Percentiles rank a stretch among this genome's conserved stretches.
Evolutionary conservation across 2,888 invertebrate species (phyloP).

Genomic region (Mythimna ferrago): DNA sequence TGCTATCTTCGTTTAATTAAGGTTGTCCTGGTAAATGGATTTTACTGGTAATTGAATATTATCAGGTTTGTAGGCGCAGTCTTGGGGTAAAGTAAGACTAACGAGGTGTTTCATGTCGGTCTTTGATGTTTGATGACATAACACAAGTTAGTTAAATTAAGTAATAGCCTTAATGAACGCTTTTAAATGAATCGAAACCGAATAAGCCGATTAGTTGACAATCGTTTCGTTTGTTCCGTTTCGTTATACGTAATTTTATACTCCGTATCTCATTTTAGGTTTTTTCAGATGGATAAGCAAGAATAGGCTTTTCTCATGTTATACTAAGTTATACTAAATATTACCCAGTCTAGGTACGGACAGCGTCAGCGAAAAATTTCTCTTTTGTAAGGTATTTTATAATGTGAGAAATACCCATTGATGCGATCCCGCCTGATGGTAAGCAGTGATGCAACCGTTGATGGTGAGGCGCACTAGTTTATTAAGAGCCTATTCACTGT

Average conservation of each 20-base stretch:
- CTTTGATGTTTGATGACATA: conserved; percentile 2
- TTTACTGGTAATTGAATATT: conserved; percentile 53
- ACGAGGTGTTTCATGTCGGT: conserved; percentile 9
- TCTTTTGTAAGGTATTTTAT: too few relatives aligned
- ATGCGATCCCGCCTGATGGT: too few relatives aligned
- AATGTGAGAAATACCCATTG: too few relatives aligned
- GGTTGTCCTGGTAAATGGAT: conserved; percentile 40
- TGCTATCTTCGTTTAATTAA: conserved; percentile 31
- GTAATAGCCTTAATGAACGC: conserved; percentile 5
- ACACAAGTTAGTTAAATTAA: conserved; percentile 2
- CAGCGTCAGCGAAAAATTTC: too few relatives aligned
- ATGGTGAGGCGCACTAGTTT: too few relatives aligned
- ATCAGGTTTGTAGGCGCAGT: conserved; percentile 20
- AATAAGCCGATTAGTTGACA: conserved; percentile 25
- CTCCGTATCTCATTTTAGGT: conserved; percentile 41
- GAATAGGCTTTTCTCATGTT: neutral
- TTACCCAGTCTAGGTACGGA: neutral
- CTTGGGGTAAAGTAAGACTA: conserved; percentile 17
- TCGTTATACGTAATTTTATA: conserved; percentile 16
- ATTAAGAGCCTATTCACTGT: too few relatives aligned
- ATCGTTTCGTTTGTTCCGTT: conserved; percentile 22
- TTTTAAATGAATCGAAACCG: conserved; percentile 19
- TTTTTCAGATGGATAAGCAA: neutral
- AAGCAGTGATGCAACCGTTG: too few relatives aligned
- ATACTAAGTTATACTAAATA: neutral